Conservation (phyloP, 1,140 invertebrate genomes). For the Nasonia longicornis region DNA sequence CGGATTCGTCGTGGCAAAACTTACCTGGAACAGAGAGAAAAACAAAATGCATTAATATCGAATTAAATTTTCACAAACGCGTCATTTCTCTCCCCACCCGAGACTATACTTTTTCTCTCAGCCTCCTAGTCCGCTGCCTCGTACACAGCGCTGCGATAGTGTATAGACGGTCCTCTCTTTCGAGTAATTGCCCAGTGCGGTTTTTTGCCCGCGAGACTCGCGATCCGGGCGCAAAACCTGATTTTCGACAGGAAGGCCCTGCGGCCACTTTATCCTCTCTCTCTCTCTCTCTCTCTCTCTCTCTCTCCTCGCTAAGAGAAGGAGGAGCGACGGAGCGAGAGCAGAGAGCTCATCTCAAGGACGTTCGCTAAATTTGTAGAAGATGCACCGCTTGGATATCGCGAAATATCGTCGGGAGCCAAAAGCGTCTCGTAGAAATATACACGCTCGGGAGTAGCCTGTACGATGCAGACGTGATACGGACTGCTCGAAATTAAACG, state of each 20-base stretch:
- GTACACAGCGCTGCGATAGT: too few relatives aligned
- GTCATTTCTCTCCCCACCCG: background rate
- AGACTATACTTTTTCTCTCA: background rate
- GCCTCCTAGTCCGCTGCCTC: background rate
- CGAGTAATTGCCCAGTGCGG: constrained; percentile 50
- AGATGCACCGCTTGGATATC: too few relatives aligned
- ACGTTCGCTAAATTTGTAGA: constrained; percentile 27
- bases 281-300: background rate
- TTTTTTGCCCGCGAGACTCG: constrained; percentile 49
- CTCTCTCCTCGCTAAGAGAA: background rate
- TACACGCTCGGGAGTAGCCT: background rate
- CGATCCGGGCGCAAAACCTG: constrained; percentile 38
- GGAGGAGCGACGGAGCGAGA: background rate
- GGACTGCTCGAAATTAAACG: constrained; percentile 35
- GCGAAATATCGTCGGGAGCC: too few relatives aligned
- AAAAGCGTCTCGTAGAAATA: background rate
- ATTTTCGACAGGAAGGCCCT: constrained; percentile 44
- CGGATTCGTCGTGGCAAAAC: background rate
- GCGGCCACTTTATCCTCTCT: background rate
- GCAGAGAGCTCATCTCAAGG: constrained; percentile 14
- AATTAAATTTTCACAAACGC: background rate
- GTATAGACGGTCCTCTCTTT: constrained; percentile 30
- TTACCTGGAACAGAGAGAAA: constrained; percentile 39
- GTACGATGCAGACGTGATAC: background rate
- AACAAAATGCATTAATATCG: constrained; percentile 4